Conservation (phyloP, 37 sponge, comb jelly and placozoan species). For the Beroe forskalii region DNA sequence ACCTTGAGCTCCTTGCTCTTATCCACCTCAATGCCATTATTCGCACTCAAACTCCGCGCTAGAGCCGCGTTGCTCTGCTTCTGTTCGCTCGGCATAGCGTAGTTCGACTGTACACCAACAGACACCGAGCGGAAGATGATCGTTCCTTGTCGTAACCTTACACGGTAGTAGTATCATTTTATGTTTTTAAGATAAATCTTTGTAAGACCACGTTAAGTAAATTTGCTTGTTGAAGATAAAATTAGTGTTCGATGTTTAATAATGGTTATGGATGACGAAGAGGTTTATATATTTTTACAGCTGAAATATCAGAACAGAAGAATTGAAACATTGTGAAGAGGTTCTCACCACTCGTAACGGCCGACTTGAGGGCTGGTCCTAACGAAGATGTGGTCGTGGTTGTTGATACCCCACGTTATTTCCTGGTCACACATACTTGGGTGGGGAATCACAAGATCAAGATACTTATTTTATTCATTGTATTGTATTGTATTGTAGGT, state of each 20-base stretch:
- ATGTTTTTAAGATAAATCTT: no score
- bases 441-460: no score
- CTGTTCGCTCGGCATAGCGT: neutral
- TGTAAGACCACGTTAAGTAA: no score
- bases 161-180: no score
- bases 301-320: no score
- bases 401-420: constrained; percentile 57
- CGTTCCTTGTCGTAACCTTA: constrained; percentile 49
- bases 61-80: neutral
- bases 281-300: no score
- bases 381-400: constrained; percentile 45
- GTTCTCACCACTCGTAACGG: constrained; percentile 57
- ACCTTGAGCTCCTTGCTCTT: neutral
- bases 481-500: neutral
- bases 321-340: no score
- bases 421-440: constrained; percentile 64
- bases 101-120: constrained; percentile 25
- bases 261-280: no score
- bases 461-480: neutral
- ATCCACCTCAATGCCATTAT: neutral
- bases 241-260: no score
- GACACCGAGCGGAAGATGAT: constrained; percentile 40
- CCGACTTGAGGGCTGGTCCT: constrained; percentile 46
- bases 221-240: no score
- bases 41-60: neutral